These are phyloP conservation scores for Drosophila nr. medialis DNA, from an alignment of 2,888 invertebrate genomes.

Conservation along the genomic window DNA sequence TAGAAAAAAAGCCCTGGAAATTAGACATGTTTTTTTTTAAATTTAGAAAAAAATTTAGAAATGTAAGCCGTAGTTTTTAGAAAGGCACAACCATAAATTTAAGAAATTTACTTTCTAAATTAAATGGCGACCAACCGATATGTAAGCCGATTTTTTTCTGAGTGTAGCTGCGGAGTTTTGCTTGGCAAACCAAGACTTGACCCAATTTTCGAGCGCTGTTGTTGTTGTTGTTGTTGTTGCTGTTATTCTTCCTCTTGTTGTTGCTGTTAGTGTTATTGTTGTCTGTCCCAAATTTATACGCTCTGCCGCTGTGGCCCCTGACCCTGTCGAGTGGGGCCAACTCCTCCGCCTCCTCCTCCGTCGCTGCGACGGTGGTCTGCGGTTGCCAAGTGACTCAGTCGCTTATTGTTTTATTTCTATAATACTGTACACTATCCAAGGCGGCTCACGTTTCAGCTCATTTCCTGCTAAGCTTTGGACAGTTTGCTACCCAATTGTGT, in stretches of 20 bases:
- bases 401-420: conserved; percentile 17
- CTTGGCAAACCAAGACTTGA: conserved; percentile 55
- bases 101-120: neutral
- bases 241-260: neutral
- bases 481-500: neutral
- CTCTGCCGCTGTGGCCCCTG: conserved; percentile 33
- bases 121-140: neutral
- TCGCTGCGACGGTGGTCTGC: conserved; percentile 30
- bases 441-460: conserved; percentile 54
- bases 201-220: conserved; percentile 56
- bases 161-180: conserved; percentile 19
- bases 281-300: conserved; percentile 42
- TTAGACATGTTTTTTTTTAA: neutral
- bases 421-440: conserved; percentile 23
- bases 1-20: neutral
- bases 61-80: neutral
- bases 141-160: neutral
- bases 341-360: neutral
- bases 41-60: neutral
- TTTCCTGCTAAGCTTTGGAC: conserved; percentile 47
- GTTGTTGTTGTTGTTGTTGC: neutral
- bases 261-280: conserved; percentile 1
- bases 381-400: conserved; percentile 38
- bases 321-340: conserved; percentile 45
- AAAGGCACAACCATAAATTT: neutral